Conservation (phyloP, 2,113 vertebrate genomes). For the Rutilus rutilus region DNA sequence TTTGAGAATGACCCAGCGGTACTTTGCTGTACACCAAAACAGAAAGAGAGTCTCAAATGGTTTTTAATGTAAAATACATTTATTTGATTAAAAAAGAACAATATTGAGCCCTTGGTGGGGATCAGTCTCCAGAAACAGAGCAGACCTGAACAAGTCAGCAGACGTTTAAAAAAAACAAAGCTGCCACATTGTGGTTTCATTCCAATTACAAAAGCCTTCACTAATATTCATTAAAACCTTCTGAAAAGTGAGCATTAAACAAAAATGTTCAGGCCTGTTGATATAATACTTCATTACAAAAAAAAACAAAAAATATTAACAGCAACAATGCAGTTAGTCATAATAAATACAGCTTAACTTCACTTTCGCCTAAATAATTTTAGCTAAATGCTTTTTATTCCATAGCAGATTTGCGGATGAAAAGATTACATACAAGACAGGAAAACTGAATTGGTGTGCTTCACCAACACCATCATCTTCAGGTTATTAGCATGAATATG, state of each 20-base stretch:
- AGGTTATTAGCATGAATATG: not conserved
- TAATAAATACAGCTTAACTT: conserved; percentile 63
- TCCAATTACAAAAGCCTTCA: conserved; percentile 51
- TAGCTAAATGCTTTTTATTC: conserved; percentile 34
- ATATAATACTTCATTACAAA: conserved; percentile 71
- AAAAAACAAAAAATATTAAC: conserved; percentile 55
- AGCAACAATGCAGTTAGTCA: conserved; percentile 50
- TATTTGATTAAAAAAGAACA: conserved; percentile 54
- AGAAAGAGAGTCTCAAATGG: not conserved
- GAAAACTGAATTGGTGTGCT: conserved; percentile 21
- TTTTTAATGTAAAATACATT: conserved; percentile 64
- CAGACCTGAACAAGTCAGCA: conserved; percentile 31
- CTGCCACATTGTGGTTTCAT: conserved; percentile 54
- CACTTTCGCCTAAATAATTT: conserved; percentile 40
- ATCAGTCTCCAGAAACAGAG: conserved; percentile 49
- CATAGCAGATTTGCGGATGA: not conserved
- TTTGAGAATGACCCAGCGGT: not conserved
- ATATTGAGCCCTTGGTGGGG: conserved; percentile 34
- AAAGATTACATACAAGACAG: conserved; percentile 27
- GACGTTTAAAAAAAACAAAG: conserved; percentile 50
- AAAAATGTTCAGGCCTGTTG: conserved; percentile 49
- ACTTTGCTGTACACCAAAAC: not conserved
- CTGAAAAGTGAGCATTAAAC: conserved; percentile 34
- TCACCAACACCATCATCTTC: not conserved
- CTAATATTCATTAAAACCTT: conserved; percentile 39